These are phyloP conservation scores for Geodia barretti DNA, from an alignment of 37 sponge, comb jelly and placozoan genomes.

Conservation along the genomic window DNA sequence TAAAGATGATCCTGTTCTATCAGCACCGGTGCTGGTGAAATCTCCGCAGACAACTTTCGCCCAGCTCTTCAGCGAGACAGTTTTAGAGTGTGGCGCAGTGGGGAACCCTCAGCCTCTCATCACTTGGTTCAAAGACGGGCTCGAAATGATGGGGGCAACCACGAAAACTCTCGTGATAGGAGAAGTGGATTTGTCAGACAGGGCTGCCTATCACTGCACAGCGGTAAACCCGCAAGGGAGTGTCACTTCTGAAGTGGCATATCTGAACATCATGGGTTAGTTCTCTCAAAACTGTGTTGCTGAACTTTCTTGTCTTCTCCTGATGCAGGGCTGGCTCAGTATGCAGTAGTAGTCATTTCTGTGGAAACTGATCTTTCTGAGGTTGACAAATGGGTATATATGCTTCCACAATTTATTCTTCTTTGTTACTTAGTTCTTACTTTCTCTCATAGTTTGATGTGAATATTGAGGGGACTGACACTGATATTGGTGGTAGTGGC, in stretches of 20 bases:
- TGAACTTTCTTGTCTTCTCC: no score
- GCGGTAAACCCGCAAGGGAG: constrained; percentile 1
- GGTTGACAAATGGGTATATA: background rate
- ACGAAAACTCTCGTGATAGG: background rate
- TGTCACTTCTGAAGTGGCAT: background rate
- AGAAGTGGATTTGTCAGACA: constrained; percentile 15
- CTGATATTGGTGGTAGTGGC: background rate
- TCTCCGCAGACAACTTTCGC: background rate
- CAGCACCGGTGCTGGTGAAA: background rate
- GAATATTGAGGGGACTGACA: background rate
- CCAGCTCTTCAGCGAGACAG: background rate
- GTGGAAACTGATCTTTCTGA: no score
- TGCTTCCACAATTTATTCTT: no score
- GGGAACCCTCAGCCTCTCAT: constrained; percentile 44
- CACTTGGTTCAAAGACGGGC: constrained; percentile 56
- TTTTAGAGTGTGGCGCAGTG: constrained; percentile 20
- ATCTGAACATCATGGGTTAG: constrained; percentile 44
- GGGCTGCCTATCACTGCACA: constrained; percentile 32
- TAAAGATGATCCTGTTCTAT: background rate
- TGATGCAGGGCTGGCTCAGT: constrained; percentile 34
- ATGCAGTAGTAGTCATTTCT: no score
- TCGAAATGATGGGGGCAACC: background rate
- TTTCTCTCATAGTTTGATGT: background rate
- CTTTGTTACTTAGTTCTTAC: no score
- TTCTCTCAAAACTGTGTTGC: no score